Conservation (phyloP, 2,113 vertebrate species). For the Rhea americana region DNA sequence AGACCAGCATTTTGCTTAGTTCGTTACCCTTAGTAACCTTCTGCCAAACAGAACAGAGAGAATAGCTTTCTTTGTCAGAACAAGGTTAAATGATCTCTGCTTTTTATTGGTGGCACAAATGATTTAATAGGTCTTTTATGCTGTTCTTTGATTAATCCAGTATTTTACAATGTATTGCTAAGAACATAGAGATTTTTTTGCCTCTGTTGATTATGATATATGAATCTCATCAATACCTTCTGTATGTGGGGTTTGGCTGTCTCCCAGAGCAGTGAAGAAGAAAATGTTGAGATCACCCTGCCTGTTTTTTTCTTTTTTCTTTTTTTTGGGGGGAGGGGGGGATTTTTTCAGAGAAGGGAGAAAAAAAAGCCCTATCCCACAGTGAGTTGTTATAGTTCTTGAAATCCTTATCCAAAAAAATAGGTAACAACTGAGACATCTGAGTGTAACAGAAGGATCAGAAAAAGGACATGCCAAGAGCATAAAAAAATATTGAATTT, state of each 20-base stretch:
- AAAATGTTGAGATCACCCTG: background rate
- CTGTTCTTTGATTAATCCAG: conserved; percentile 17
- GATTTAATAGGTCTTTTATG: conserved; percentile 31
- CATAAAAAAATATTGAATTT: background rate
- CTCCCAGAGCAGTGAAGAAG: conserved; percentile 3
- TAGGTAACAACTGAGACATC: background rate
- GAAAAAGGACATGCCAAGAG: background rate
- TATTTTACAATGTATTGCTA: conserved; percentile 13
- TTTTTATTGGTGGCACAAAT: conserved; percentile 32
- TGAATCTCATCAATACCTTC: conserved; percentile 1
- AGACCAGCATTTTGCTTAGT: background rate
- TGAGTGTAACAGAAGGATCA: background rate
- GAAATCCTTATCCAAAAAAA: conserved; percentile 20
- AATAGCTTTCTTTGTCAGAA: conserved; percentile 22
- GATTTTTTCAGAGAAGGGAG: background rate
- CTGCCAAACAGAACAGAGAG: conserved; percentile 12
- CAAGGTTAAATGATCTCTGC: conserved; percentile 40
- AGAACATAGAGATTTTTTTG: background rate
- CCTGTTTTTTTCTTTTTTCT: no score
- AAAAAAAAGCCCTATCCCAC: background rate
- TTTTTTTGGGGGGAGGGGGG: no score
- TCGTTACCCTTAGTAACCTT: background rate
- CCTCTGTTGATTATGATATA: conserved; percentile 22
- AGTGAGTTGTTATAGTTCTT: background rate
- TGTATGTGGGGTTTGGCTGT: background rate